Evolutionary conservation across 2,888 invertebrate genomes (phyloP).

Genomic region (Clitarchus hookeri): DNA sequence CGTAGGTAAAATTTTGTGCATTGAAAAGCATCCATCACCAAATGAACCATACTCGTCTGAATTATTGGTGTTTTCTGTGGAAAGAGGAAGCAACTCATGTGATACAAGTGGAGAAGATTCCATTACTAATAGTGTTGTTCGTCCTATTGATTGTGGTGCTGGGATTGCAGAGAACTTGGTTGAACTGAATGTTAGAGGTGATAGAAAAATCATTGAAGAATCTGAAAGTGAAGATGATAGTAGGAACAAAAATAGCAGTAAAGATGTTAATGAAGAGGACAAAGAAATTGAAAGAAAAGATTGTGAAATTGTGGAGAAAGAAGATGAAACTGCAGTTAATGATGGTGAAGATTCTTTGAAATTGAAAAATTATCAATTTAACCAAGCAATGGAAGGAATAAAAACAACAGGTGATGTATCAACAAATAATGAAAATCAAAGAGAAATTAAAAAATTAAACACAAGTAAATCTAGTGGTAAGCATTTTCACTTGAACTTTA

Average conservation of each 20-base stretch:
- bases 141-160: no score
- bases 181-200: background rate
- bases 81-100: background rate
- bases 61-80: no score
- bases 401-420: background rate
- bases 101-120: background rate
- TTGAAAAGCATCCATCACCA: background rate
- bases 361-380: background rate
- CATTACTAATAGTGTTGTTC: background rate
- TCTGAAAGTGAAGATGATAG: background rate
- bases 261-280: background rate
- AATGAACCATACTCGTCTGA: background rate
- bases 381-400: background rate
- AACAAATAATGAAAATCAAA: background rate
- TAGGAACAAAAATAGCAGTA: background rate
- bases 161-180: background rate
- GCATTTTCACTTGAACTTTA: background rate
- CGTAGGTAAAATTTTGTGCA: background rate
- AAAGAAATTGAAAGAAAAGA: background rate
- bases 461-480: background rate
- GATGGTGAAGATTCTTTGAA: background rate
- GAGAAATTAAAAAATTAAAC: background rate
- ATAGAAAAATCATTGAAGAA: background rate
- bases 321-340: background rate
- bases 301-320: background rate